Percentiles rank a stretch among this genome's conserved stretches.
phyloP scores from a whole-genome alignment of 2,888 invertebrate species.

The Latrodectus elegans region DNA sequence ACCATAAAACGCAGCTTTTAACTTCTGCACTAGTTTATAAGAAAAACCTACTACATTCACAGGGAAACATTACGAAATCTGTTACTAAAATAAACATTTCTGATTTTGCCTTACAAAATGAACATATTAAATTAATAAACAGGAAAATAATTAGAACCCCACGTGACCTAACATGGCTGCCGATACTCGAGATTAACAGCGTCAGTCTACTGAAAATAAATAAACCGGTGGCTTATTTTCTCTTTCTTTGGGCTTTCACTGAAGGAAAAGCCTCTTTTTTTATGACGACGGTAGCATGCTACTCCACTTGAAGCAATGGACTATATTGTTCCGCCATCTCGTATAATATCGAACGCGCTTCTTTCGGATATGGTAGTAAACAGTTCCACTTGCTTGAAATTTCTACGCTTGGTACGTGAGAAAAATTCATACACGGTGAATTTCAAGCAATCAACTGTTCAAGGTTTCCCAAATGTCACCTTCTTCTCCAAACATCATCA shows the following conservation, averaged over 20 bases:
- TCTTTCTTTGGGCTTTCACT: not conserved
- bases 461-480: too few relatives aligned
- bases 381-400: slow-evolving; percentile 17
- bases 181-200: not conserved
- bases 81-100: too few relatives aligned
- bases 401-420: too few relatives aligned
- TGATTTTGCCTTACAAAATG: too few relatives aligned
- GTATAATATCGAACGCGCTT: slow-evolving; percentile 25
- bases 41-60: too few relatives aligned
- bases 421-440: too few relatives aligned
- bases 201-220: slow-evolving; percentile 4
- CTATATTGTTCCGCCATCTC: slow-evolving; percentile 27
- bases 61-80: too few relatives aligned
- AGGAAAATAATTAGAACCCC: not conserved
- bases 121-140: too few relatives aligned
- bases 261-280: not conserved
- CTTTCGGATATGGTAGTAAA: slow-evolving; percentile 39
- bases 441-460: too few relatives aligned
- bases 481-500: too few relatives aligned
- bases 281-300: not conserved
- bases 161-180: slow-evolving; percentile 36
- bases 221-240: slow-evolving; percentile 1
- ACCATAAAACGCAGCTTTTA: too few relatives aligned
- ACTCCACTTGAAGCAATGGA: slow-evolving; percentile 53
- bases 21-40: too few relatives aligned